phyloP scores from a whole-genome alignment of 2,797 vertebrate genomes.

The Echiichthys vipera region DNA sequence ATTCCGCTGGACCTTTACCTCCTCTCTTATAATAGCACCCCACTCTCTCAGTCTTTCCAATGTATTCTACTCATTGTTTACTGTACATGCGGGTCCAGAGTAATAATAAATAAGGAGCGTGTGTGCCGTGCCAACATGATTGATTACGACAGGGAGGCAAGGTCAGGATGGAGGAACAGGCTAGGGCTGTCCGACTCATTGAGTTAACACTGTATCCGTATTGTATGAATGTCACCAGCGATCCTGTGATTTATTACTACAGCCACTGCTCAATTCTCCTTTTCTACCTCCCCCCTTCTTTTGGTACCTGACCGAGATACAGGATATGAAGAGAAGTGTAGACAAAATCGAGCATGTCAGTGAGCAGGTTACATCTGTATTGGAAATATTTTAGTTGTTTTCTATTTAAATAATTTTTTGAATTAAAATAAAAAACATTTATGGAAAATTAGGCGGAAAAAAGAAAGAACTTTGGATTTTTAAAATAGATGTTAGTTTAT shows the following conservation, averaged over 20 bases:
- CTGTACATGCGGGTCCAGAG: conserved; percentile 85
- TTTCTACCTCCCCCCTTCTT: conserved; percentile 82
- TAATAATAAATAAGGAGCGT: conserved; percentile 88
- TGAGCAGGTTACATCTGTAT: conserved; percentile 57
- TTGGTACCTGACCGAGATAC: conserved; percentile 85
- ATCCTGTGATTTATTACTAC: conserved; percentile 88
- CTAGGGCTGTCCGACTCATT: conserved; percentile 87
- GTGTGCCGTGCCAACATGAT: conserved; percentile 86
- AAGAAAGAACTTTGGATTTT: neutral
- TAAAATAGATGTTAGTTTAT: neutral
- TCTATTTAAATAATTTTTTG: conserved; percentile 19
- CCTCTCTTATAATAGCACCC: conserved; percentile 81
- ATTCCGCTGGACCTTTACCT: conserved; percentile 82
- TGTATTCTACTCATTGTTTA: conserved; percentile 87
- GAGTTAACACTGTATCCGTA: conserved; percentile 88
- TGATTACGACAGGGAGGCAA: conserved; percentile 87
- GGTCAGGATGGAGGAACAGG: conserved; percentile 87
- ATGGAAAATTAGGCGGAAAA: neutral
- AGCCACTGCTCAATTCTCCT: conserved; percentile 86
- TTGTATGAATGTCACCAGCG: conserved; percentile 87
- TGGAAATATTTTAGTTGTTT: conserved; percentile 40
- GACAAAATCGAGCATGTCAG: conserved; percentile 76
- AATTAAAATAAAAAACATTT: neutral
- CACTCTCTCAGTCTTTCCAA: conserved; percentile 79
- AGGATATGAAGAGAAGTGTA: conserved; percentile 80